A percentile compares a stretch with the other conserved stretches of the same genome.
These are phyloP conservation scores for Actinernus sp. DNA, from an alignment of 92 coral and sea anemone genomes.

Conservation along the genomic window DNA sequence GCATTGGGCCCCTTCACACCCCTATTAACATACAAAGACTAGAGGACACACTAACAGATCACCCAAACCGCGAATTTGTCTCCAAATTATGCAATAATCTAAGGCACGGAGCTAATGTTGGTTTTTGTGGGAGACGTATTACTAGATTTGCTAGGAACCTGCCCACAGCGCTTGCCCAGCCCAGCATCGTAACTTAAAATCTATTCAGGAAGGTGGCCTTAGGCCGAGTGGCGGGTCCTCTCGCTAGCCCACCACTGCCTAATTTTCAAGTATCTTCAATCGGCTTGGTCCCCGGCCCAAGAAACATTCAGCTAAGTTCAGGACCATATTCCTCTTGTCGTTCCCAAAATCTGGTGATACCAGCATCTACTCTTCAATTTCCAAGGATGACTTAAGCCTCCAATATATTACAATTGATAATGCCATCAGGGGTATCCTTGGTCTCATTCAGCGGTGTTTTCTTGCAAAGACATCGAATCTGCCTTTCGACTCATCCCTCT, in stretches of 20 bases:
- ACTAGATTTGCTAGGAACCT: slow-evolving; percentile 23
- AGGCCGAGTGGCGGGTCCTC: slow-evolving; percentile 30
- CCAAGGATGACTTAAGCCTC: slow-evolving; percentile 42
- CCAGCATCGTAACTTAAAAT: slow-evolving; percentile 15
- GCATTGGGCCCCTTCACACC: too few species aligned
- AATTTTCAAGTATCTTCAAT: slow-evolving; percentile 5
- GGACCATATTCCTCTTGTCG: slow-evolving; percentile 34
- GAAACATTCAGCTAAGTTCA: slow-evolving; percentile 47
- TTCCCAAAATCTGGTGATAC: slow-evolving; percentile 20
- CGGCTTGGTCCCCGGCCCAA: slow-evolving; percentile 27
- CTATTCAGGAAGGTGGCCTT: not conserved
- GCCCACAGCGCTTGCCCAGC: slow-evolving; percentile 23
- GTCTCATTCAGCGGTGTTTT: slow-evolving; percentile 26
- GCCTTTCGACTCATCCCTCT: slow-evolving; percentile 54
- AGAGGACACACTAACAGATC: slow-evolving; percentile 23
- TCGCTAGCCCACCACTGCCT: slow-evolving; percentile 9
- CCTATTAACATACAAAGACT: slow-evolving; percentile 11
- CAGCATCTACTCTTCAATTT: slow-evolving; percentile 1
- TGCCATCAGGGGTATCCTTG: slow-evolving; percentile 27
- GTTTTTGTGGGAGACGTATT: slow-evolving; percentile 7
- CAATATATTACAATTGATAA: slow-evolving; percentile 54
- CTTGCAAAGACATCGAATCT: slow-evolving; percentile 54
- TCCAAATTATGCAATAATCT: not conserved
- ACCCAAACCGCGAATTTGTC: slow-evolving; percentile 3
- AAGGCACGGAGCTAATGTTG: slow-evolving; percentile 11